Conservation (phyloP, 2,113 vertebrate genomes). For the Triplophysa tibetana region DNA sequence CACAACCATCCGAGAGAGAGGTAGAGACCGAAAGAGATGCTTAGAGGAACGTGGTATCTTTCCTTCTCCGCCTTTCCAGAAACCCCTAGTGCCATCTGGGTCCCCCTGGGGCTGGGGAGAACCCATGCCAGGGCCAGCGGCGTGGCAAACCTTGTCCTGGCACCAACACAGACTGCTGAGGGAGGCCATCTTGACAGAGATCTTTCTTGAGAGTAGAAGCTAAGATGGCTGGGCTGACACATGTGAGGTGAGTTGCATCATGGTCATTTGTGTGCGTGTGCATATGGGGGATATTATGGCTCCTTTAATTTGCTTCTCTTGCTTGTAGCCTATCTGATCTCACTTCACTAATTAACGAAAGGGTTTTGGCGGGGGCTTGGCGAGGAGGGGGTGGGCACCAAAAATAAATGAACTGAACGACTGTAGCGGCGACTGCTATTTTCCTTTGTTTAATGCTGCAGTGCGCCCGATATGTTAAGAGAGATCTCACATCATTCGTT, state of each 20-base stretch:
- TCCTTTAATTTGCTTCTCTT: constrained; percentile 64
- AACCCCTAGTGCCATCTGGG: constrained; percentile 71
- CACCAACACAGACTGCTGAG: constrained; percentile 55
- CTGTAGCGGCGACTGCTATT: constrained; percentile 73
- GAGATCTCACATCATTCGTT: constrained; percentile 24
- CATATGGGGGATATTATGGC: constrained; percentile 55
- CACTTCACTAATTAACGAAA: constrained; percentile 74
- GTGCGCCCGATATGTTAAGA: constrained; percentile 17
- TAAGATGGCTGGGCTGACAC: constrained; percentile 80
- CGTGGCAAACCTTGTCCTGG: constrained; percentile 66
- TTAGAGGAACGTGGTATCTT: constrained; percentile 16
- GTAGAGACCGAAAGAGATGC: not conserved
- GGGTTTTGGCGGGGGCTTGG: constrained; percentile 54
- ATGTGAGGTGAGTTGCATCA: constrained; percentile 72
- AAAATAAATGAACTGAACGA: constrained; percentile 78
- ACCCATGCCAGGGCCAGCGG: constrained; percentile 64
- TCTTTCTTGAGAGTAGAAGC: constrained; percentile 63
- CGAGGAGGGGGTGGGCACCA: constrained; percentile 56
- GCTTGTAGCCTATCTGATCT: constrained; percentile 66
- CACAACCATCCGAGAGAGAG: constrained; percentile 2
- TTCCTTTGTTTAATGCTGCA: constrained; percentile 64
- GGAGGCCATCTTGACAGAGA: constrained; percentile 78
- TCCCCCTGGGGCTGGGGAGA: constrained; percentile 60
- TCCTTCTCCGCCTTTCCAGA: constrained; percentile 55
- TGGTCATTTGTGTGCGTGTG: constrained; percentile 55